Evolutionary conservation across 2,888 invertebrate genomes (phyloP).

Genomic region (Gisinianus flammeolus): DNA sequence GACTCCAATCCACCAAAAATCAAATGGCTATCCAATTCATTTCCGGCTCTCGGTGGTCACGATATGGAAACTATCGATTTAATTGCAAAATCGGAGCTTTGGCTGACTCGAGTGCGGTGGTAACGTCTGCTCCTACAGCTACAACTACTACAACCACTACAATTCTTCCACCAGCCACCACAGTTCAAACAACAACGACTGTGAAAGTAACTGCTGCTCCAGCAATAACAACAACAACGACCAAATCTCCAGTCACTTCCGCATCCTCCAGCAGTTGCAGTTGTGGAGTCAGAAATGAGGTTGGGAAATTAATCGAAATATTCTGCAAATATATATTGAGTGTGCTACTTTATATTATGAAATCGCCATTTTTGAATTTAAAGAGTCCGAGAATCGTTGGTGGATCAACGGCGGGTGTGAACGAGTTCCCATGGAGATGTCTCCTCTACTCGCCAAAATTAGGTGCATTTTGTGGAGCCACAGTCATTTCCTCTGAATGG

Average conservation of each 20-base stretch:
- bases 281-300: neutral
- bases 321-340: neutral
- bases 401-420: slow-evolving; percentile 36
- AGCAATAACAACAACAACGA: neutral
- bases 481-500: slow-evolving; percentile 44
- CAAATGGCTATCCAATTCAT: neutral
- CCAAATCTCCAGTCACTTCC: neutral
- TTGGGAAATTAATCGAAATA: neutral
- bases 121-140: neutral
- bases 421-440: slow-evolving; percentile 53
- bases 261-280: neutral
- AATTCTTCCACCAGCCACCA: neutral
- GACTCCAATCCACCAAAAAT: neutral
- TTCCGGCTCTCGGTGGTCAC: neutral
- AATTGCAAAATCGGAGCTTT: neutral
- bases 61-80: neutral
- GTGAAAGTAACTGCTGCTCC: neutral
- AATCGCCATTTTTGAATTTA: neutral
- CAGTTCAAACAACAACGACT: neutral
- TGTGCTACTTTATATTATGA: neutral
- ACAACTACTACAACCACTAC: neutral
- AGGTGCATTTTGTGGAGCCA: slow-evolving; percentile 51
- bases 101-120: neutral
- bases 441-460: slow-evolving; percentile 38
- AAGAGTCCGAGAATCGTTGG: slow-evolving; percentile 50